Conservation (phyloP, 1,140 invertebrate species). For the Polypedilum vanderplanki region DNA sequence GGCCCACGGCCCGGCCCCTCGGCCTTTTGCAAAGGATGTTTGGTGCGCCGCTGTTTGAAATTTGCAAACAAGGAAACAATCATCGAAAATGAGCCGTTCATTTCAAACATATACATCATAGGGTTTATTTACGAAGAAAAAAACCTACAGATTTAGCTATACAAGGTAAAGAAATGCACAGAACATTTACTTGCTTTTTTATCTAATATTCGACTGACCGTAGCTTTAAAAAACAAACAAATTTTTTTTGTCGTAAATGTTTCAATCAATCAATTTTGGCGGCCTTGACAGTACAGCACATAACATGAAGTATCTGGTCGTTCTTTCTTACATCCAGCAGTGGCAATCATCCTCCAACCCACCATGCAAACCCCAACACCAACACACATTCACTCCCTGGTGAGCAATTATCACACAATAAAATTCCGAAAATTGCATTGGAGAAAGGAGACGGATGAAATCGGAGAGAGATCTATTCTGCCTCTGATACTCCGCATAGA, state of each 20-base stretch:
- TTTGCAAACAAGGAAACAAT: conserved; percentile 23
- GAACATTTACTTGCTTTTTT: conserved; percentile 3
- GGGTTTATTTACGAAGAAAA: background rate
- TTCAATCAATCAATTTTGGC: conserved; percentile 28
- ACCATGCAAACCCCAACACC: background rate
- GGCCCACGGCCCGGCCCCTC: no score
- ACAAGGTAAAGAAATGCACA: background rate
- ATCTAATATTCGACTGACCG: conserved; percentile 17
- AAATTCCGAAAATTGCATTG: background rate
- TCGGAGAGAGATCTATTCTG: background rate
- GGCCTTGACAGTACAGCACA: background rate
- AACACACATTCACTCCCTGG: background rate
- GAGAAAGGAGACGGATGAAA: conserved; percentile 6
- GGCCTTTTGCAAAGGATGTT: background rate
- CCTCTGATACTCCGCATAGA: background rate
- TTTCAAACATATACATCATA: background rate
- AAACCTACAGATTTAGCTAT: background rate
- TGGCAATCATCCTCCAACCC: background rate
- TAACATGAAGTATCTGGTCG: conserved; percentile 20
- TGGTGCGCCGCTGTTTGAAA: background rate
- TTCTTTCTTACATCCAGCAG: background rate
- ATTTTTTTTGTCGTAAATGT: conserved; percentile 21
- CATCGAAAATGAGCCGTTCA: conserved; percentile 23
- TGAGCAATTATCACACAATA: background rate
- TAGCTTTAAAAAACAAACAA: background rate